A percentile compares a stretch with the other conserved stretches of the same genome.
Evolutionary conservation across 2,113 vertebrate species (phyloP).

Genomic region (Hirundichthys speculiger): DNA sequence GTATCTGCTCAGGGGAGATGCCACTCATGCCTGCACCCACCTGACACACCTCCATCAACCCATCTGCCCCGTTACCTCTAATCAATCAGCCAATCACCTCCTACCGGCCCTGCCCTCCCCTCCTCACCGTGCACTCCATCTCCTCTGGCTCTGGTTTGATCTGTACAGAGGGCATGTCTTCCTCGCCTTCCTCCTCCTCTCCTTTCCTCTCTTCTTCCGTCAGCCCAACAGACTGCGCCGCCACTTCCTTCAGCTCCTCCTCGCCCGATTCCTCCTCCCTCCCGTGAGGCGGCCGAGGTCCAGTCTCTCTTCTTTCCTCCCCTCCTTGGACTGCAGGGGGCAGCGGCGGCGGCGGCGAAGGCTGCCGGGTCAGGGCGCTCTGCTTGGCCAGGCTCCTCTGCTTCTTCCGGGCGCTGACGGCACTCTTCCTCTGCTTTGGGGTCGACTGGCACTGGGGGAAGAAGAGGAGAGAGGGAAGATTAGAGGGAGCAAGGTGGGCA

Average conservation of each 20-base stretch:
- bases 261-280: constrained; percentile 35
- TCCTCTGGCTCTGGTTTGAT: constrained; percentile 85
- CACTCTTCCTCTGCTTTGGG: constrained; percentile 79
- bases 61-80: neutral
- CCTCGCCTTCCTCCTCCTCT: constrained; percentile 20
- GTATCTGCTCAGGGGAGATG: neutral
- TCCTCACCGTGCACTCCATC: constrained; percentile 82
- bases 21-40: constrained; percentile 9
- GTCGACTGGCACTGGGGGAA: constrained; percentile 78
- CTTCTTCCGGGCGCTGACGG: constrained; percentile 65
- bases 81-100: constrained; percentile 21
- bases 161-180: constrained; percentile 81
- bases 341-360: constrained; percentile 9
- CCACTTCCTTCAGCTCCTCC: constrained; percentile 52
- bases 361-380: constrained; percentile 49
- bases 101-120: neutral
- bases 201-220: constrained; percentile 32
- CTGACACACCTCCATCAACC: constrained; percentile 14
- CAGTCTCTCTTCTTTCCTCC: constrained; percentile 48
- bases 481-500: constrained; percentile 19
- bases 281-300: constrained; percentile 28
- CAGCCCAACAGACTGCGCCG: constrained; percentile 30
- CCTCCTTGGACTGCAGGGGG: constrained; percentile 21
- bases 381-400: constrained; percentile 61
- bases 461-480: constrained; percentile 6